phyloP scores from a whole-genome alignment of 1,140 invertebrate species.

The Halictus rubicundus region DNA sequence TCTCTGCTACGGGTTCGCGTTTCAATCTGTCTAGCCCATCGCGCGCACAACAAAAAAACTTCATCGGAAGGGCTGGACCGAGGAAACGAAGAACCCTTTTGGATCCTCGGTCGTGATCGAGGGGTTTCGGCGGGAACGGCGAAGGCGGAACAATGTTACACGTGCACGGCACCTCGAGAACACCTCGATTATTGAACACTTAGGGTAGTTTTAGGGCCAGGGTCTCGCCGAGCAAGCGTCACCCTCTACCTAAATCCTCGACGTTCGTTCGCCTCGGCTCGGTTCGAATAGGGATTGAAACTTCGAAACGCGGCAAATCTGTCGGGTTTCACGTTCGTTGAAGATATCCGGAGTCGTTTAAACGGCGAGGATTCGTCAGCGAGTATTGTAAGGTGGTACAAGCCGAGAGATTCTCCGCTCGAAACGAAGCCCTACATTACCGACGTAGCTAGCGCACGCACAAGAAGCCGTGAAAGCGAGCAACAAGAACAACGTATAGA shows the following conservation, averaged over 20 bases:
- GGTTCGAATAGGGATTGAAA: too few species aligned
- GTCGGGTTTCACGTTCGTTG: slow-evolving; percentile 13
- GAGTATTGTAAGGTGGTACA: neutral
- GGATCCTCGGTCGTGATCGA: neutral
- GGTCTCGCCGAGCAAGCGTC: slow-evolving; percentile 63
- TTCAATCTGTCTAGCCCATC: slow-evolving; percentile 23
- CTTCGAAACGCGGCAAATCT: too few species aligned
- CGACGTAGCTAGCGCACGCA: slow-evolving; percentile 18
- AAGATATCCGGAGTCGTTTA: neutral
- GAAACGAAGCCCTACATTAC: slow-evolving; percentile 7
- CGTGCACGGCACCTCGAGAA: slow-evolving; percentile 71
- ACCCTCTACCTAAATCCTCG: slow-evolving; percentile 44
- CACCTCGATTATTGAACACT: slow-evolving; percentile 77
- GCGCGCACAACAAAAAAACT: slow-evolving; percentile 52
- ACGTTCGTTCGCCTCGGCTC: slow-evolving; percentile 40
- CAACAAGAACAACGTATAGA: slow-evolving; percentile 9
- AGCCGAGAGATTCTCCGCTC: slow-evolving; percentile 1
- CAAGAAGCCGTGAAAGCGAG: slow-evolving; percentile 43
- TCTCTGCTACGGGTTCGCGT: neutral
- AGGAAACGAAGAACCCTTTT: slow-evolving; percentile 3
- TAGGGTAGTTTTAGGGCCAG: slow-evolving; percentile 75
- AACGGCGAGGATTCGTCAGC: neutral
- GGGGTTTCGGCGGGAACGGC: slow-evolving; percentile 36
- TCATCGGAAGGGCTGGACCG: slow-evolving; percentile 37
- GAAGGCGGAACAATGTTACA: slow-evolving; percentile 64